Evolutionary conservation across 2,888 invertebrate species (phyloP).

Genomic region (Drosophila atripex): DNA sequence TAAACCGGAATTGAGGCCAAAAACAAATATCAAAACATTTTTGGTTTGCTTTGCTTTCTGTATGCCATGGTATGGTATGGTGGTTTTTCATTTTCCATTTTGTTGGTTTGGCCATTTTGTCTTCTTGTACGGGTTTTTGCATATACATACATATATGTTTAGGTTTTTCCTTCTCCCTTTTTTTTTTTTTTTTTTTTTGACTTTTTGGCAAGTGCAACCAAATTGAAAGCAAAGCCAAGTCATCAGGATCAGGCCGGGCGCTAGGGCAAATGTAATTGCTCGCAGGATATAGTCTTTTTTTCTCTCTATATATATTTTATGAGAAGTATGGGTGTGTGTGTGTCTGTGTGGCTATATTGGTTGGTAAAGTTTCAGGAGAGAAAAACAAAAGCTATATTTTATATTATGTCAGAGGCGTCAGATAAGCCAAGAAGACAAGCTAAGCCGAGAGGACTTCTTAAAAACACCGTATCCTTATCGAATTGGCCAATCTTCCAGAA

Average conservation of each 20-base stretch:
- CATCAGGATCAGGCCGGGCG: slow-evolving; percentile 26
- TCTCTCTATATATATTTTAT: slow-evolving; percentile 44
- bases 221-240: slow-evolving; percentile 50
- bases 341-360: neutral
- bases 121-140: slow-evolving; percentile 7
- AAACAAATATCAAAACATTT: slow-evolving; percentile 26
- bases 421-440: slow-evolving; percentile 64
- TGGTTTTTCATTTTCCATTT: slow-evolving; percentile 28
- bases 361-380: neutral
- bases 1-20: slow-evolving; percentile 19
- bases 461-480: slow-evolving; percentile 9
- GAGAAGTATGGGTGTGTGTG: slow-evolving; percentile 19
- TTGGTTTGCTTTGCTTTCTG: slow-evolving; percentile 14
- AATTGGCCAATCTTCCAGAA: slow-evolving; percentile 53
- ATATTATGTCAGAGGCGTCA: slow-evolving; percentile 79
- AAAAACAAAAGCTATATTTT: slow-evolving; percentile 61
- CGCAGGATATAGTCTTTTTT: neutral
- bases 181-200: neutral
- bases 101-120: slow-evolving; percentile 1
- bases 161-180: neutral
- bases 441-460: neutral
- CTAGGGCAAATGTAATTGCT: slow-evolving; percentile 54
- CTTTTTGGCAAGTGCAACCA: slow-evolving; percentile 51
- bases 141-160: slow-evolving; percentile 16
- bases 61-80: slow-evolving; percentile 11